phyloP scores from a whole-genome alignment of 1,140 invertebrate genomes.

The Drosophila yakuba region DNA sequence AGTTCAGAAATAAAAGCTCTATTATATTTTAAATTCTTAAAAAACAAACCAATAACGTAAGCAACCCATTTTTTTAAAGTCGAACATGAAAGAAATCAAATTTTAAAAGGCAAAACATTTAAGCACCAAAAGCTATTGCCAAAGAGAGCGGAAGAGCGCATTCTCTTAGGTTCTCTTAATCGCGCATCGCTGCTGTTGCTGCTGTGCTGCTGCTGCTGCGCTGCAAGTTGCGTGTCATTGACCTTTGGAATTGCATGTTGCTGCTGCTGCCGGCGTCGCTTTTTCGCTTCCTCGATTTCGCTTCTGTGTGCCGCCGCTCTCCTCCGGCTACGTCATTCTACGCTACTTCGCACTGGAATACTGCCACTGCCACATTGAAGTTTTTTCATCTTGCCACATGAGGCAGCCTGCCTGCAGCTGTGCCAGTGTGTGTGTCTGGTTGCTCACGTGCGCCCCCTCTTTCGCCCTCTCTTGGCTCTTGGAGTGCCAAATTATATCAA shows the following conservation, averaged over 20 bases:
- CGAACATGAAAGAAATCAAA: conserved; percentile 23
- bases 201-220: conserved; percentile 46
- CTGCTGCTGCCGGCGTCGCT: conserved; percentile 47
- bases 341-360: conserved; percentile 67
- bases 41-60: too few species aligned
- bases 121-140: conserved; percentile 5
- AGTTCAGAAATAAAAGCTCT: too few species aligned
- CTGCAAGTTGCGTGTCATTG: conserved; percentile 79
- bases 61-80: background rate
- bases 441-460: conserved; percentile 53
- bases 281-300: conserved; percentile 35
- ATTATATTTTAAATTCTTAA: too few species aligned
- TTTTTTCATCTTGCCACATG: conserved; percentile 50
- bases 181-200: conserved; percentile 27
- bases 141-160: conserved; percentile 34
- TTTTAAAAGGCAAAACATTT: conserved; percentile 37
- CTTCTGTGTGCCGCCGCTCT: conserved; percentile 55
- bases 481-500: conserved; percentile 72
- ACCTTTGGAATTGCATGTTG: conserved; percentile 84
- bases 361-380: conserved; percentile 13
- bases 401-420: conserved; percentile 32
- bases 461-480: background rate
- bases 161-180: conserved; percentile 28
- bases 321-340: conserved; percentile 71
- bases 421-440: conserved; percentile 25